Base-by-base conservation (phyloP, 1,140 invertebrate genomes). In the Wasmannia auropunctata region DNA sequence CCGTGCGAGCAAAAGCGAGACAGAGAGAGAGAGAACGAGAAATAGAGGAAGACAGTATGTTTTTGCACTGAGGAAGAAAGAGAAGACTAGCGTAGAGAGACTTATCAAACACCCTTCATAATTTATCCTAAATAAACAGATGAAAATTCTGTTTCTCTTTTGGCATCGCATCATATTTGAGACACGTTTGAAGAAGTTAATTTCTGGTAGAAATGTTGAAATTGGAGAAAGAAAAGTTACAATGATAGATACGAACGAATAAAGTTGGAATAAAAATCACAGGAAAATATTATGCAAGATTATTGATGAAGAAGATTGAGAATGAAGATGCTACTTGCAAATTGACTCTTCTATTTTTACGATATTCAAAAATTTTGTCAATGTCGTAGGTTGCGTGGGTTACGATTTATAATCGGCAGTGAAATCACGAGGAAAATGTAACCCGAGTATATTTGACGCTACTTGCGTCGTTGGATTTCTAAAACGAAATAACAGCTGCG, bases 1-100 rank as follows among this genome's bases (percentile, higher is more conserved):
- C 93, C 87, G 89, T 87, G 88, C 87, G 85, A 93, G 92, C 86
- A 91, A 93, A 90, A 92, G 88, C 16, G 31, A 74, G 85, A 51
- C 22, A 43, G 63, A 56, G 54, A 63, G 63, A 31, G 51, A 83
- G 63, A 69, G n/a, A 28, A n/a, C 1, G 46, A 67, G 37, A 46
- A 46, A 43, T 28, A 49, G 58, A 54, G 40, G 51, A 67, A 83
- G 67, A 83, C 28, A 54, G 37, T 56, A 8, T 28, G 67, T 31
- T 56, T 81, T 81, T n/a, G 25, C 28, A 56, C 3, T 11, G 10
- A 16, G 7, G 56, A 40, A 40, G 19, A 43, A 22, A 49, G 22
- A 58, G 37, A 75, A 51, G 22, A 46, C 3, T 60, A 5, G 7
- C 25, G 65, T 69, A 86, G 62, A 5, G 49, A 85, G 86, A 63